Percentiles rank a stretch among this genome's conserved stretches.
phyloP scores from a whole-genome alignment of 2,113 vertebrate genomes.

The Nerophis lumbriciformis region DNA sequence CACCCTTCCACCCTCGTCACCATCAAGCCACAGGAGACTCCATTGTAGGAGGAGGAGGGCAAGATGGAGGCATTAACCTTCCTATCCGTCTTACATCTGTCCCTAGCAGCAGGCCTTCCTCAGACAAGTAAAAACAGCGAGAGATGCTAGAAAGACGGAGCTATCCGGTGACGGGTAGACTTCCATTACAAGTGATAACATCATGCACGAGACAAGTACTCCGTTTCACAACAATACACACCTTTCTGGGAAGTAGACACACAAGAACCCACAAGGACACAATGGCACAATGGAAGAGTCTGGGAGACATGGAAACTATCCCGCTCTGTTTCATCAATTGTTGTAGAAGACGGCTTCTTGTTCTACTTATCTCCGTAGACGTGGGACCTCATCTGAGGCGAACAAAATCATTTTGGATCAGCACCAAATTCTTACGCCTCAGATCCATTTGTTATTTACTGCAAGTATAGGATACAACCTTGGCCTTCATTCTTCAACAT shows the following conservation, averaged over 20 bases:
- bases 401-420: background rate
- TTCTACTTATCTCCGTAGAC: background rate
- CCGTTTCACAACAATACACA: conserved; percentile 29
- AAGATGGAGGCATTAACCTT: conserved; percentile 48
- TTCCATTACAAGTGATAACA: conserved; percentile 62
- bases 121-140: conserved; percentile 48
- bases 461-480: background rate
- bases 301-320: conserved; percentile 14
- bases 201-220: conserved; percentile 50
- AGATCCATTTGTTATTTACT: background rate
- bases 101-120: conserved; percentile 51
- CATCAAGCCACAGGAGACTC: conserved; percentile 47
- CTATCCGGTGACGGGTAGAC: conserved; percentile 55
- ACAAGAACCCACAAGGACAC: conserved; percentile 10
- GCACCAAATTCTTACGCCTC: background rate
- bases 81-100: conserved; percentile 54
- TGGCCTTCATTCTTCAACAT: too few species aligned
- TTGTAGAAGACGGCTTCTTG: conserved; percentile 26
- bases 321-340: conserved; percentile 26
- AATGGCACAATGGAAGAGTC: conserved; percentile 8
- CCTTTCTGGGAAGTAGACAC: background rate
- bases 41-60: conserved; percentile 39
- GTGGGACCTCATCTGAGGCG: background rate
- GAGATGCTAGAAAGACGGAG: conserved; percentile 55
- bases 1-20: conserved; percentile 34